A percentile compares a stretch with the other conserved stretches of the same genome.
Conservation (phyloP, 2,797 vertebrate species). For the Xyrichtys novacula region DNA sequence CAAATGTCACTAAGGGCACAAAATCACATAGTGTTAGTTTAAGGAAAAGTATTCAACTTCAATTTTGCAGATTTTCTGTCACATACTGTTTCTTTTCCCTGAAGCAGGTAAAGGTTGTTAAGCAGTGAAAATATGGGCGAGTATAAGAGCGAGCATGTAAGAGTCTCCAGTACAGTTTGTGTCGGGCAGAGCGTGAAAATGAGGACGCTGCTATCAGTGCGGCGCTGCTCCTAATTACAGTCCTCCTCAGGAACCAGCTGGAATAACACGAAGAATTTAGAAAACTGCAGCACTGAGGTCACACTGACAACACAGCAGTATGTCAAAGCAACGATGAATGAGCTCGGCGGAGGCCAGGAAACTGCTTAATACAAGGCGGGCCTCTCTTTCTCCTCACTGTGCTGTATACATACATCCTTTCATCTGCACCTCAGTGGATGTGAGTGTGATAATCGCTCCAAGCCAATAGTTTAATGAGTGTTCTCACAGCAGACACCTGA, state of each 20-base stretch:
- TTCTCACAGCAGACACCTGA: constrained; percentile 21
- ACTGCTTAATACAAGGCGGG: constrained; percentile 19
- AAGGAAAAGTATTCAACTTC: too few relatives aligned
- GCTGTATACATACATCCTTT: constrained; percentile 21
- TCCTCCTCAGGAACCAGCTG: constrained; percentile 52
- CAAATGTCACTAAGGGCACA: too few relatives aligned
- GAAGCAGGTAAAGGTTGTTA: neutral
- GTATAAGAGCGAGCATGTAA: neutral
- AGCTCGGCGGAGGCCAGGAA: constrained; percentile 13
- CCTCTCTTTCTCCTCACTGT: constrained; percentile 11
- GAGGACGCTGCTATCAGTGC: constrained; percentile 1
- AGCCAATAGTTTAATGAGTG: constrained; percentile 33
- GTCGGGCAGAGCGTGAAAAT: neutral
- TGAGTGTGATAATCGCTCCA: constrained; percentile 41
- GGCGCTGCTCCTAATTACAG: constrained; percentile 47
- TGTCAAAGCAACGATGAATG: constrained; percentile 29
- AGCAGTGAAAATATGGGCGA: neutral
- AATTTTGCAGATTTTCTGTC: too few relatives aligned
- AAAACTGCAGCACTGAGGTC: constrained; percentile 44
- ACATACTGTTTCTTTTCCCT: too few relatives aligned
- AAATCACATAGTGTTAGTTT: too few relatives aligned
- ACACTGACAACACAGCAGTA: constrained; percentile 38
- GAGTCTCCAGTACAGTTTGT: neutral
- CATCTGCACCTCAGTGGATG: constrained; percentile 30
- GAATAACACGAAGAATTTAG: constrained; percentile 38